Percentiles rank a stretch among this genome's conserved stretches.
Evolutionary conservation across 2,888 invertebrate genomes (phyloP).

Genomic region (Melanostoma mellinum): DNA sequence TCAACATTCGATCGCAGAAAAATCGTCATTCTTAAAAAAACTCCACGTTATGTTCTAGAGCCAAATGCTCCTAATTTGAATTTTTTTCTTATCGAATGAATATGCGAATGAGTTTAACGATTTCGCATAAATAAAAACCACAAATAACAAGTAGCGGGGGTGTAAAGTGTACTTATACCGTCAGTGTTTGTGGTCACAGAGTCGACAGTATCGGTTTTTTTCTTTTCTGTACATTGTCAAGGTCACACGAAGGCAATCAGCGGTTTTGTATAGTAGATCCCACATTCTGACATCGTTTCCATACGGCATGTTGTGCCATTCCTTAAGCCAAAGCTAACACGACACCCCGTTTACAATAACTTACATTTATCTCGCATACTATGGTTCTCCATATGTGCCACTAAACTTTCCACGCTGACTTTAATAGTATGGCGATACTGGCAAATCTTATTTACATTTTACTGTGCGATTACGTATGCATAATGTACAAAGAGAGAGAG

Average conservation of each 20-base stretch:
- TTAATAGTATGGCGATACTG: conserved; percentile 13
- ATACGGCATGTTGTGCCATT: conserved; percentile 62
- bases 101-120: too few species aligned
- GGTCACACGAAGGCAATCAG: conserved; percentile 56
- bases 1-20: too few species aligned
- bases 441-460: conserved; percentile 72
- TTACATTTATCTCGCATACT: conserved; percentile 36
- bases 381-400: conserved; percentile 1
- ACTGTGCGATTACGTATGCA: conserved; percentile 66
- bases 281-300: conserved; percentile 44
- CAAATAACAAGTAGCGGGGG: too few species aligned
- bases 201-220: neutral
- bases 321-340: conserved; percentile 28
- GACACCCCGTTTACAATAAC: conserved; percentile 29
- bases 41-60: too few species aligned
- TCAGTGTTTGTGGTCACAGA: too few species aligned
- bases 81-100: too few species aligned
- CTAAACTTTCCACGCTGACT: conserved; percentile 22
- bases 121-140: too few species aligned
- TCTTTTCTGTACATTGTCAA: conserved; percentile 47
- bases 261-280: conserved; percentile 6
- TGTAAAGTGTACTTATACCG: too few species aligned
- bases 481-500: conserved; percentile 22
- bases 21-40: too few species aligned
- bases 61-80: too few species aligned